Evolutionary conservation across 2,888 invertebrate genomes (phyloP).

Genomic region (Xanthia icteritia): DNA sequence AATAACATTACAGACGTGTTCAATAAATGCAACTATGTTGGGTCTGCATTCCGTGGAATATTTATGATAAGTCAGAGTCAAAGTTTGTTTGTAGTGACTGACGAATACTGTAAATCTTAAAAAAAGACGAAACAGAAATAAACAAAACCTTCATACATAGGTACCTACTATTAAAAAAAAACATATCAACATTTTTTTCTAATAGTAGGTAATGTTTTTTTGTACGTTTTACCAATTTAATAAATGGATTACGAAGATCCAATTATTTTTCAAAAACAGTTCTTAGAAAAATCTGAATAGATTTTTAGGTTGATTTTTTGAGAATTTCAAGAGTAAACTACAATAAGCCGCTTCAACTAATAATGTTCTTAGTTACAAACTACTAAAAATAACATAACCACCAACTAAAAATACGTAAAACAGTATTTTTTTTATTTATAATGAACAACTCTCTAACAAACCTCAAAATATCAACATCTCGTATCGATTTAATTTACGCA

Average conservation of each 20-base stretch:
- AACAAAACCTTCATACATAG: background rate
- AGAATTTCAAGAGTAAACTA: background rate
- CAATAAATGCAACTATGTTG: constrained; percentile 35
- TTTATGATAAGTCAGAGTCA: constrained; percentile 6
- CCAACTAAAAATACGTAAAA: background rate
- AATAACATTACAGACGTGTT: constrained; percentile 13
- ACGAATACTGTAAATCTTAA: background rate
- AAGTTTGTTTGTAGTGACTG: background rate
- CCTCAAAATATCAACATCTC: background rate
- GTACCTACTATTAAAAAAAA: background rate
- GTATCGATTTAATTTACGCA: constrained; percentile 20
- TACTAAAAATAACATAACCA: background rate
- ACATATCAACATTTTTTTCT: background rate
- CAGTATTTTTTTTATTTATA: background rate
- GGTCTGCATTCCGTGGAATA: constrained; percentile 1
- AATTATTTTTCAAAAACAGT: too few relatives aligned
- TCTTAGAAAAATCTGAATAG: too few relatives aligned
- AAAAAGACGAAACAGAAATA: background rate
- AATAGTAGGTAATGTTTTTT: background rate
- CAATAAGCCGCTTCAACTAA: background rate
- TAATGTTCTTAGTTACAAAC: background rate
- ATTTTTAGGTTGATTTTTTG: too few relatives aligned
- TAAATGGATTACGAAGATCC: background rate
- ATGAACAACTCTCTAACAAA: background rate
- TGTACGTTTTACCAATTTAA: background rate